Evolutionary conservation across 2,797 vertebrate genomes (phyloP), one percentile per base, ranked within the genome.

Genomic region (Karalla daura): DNA sequence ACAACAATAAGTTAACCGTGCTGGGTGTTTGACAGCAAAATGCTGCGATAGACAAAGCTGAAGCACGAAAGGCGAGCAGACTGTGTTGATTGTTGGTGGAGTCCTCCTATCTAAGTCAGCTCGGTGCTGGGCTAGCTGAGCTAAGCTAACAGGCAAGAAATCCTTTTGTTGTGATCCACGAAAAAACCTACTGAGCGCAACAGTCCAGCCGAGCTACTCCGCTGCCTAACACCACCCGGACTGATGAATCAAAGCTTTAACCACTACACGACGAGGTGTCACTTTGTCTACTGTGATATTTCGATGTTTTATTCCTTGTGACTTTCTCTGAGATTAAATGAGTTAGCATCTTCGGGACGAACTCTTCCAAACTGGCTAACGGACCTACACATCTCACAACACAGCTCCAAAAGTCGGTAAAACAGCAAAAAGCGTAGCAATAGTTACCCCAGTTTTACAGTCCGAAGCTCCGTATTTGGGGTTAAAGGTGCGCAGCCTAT

Each of bases 151-250:
- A 67, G 66, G 61, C 81, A 86, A 86, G 84, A 82, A 90, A 89
- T 91, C 90, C 91, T 92, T 92, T 93, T 93, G 90, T 93, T 92
- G 85, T 92, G 83, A 90, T 90, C 84, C 77, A 62, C 54, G 62
- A 72, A 85, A 79, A 86, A 84, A 23, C 58, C 76, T 86, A 73
- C 84, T 13, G 37, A 67, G 84, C 80, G 85, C 88, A 90, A 84
- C 85, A 88, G 84, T 84, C 71, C 47, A 63, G 78, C 70, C 59
- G 66, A 63, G 66, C 71, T 62, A 67, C 81, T 81, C 55, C 64
- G 32, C 64, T 59, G 14, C 55, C 46, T 1, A 55, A 27, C 58
- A 35, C 23, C 70, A 74, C 55, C 40, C 32, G 17, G 46, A 32
- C 49, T 61, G 51, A 53, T 33, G 51, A 46, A 51, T n/a, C 21